phyloP scores from a whole-genome alignment of 2,888 invertebrate species.

The Buathra laborator region DNA sequence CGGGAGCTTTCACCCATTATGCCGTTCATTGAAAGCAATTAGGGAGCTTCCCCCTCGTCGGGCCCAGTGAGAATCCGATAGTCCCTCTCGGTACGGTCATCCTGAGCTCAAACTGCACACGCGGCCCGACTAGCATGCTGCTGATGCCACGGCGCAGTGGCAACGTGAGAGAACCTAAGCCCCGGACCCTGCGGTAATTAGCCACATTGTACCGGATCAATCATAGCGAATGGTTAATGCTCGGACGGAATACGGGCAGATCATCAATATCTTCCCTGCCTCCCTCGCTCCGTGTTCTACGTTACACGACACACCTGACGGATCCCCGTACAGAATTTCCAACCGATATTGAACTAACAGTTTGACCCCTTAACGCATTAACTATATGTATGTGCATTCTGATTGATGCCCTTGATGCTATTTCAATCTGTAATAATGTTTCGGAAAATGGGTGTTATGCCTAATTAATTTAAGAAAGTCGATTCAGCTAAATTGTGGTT shows the following conservation, averaged over 20 bases:
- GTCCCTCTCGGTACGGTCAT: constrained; percentile 62
- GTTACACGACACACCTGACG: constrained; percentile 1
- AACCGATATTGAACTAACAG: neutral
- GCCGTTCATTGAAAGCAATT: constrained; percentile 71
- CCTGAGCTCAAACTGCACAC: constrained; percentile 65
- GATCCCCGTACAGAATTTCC: neutral
- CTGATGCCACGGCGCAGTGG: constrained; percentile 22
- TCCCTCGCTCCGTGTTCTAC: constrained; percentile 19
- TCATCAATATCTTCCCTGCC: constrained; percentile 66
- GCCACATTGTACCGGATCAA: constrained; percentile 72
- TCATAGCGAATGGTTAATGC: constrained; percentile 68
- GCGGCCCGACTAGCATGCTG: constrained; percentile 43
- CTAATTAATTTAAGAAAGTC: too few species aligned
- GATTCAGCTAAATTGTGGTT: too few species aligned
- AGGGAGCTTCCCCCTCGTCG: constrained; percentile 67
- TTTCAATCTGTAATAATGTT: too few species aligned
- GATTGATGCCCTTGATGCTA: too few species aligned
- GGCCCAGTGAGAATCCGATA: constrained; percentile 68
- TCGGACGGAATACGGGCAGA: constrained; percentile 65
- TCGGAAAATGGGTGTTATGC: too few species aligned
- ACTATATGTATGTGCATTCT: too few species aligned
- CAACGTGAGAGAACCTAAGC: constrained; percentile 66
- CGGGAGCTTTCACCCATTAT: constrained; percentile 69
- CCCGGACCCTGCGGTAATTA: constrained; percentile 68
- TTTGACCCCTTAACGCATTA: neutral